Percentiles rank a stretch among this genome's conserved stretches.
Conservation (phyloP, 2,888 invertebrate genomes). For the Lasioglossum vierecki region DNA sequence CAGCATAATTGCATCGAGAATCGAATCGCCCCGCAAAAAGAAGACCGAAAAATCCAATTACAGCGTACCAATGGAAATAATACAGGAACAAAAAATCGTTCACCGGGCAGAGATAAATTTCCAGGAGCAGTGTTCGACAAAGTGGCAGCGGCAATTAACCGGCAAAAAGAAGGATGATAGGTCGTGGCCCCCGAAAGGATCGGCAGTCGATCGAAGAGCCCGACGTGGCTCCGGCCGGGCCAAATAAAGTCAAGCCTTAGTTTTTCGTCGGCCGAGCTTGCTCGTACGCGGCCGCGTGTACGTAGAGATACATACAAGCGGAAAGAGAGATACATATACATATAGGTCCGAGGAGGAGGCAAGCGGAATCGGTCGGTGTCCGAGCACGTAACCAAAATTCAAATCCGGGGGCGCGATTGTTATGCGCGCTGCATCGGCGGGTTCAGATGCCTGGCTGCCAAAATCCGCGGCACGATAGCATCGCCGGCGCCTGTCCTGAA, state of each 20-base stretch:
- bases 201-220: slow-evolving; percentile 2
- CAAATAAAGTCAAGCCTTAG: slow-evolving; percentile 75
- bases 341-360: slow-evolving; percentile 31
- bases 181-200: slow-evolving; percentile 16
- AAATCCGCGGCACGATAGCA: slow-evolving; percentile 76
- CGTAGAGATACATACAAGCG: not conserved
- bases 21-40: not conserved
- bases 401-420: slow-evolving; percentile 78
- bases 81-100: not conserved
- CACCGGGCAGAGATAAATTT: not conserved
- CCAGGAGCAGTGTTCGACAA: not conserved
- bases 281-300: not conserved
- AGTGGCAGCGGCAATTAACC: slow-evolving; percentile 7
- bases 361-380: slow-evolving; percentile 44
- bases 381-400: slow-evolving; percentile 74
- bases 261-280: slow-evolving; percentile 57
- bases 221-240: slow-evolving; percentile 47
- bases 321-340: not conserved
- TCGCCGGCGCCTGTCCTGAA: slow-evolving; percentile 46
- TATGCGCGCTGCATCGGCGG: slow-evolving; percentile 72
- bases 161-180: slow-evolving; percentile 5
- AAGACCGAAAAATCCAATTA: not conserved
- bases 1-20: not conserved
- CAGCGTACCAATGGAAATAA: not conserved
- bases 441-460: slow-evolving; percentile 71